Base-by-base conservation (phyloP, 2,113 vertebrate species). In the Pygoscelis adeliae region DNA sequence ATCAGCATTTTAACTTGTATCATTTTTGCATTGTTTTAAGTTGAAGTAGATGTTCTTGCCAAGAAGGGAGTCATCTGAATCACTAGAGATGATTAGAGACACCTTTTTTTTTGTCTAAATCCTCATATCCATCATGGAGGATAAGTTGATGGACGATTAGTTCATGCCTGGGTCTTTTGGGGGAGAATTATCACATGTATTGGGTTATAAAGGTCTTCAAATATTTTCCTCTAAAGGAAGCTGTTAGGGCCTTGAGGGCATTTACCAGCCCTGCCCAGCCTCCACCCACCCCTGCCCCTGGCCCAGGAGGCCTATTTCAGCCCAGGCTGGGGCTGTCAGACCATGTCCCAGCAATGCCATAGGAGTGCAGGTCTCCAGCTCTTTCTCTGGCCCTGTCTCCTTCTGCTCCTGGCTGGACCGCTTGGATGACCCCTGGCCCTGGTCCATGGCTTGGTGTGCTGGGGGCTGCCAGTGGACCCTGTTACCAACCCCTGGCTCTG, bases 351-450 rank as follows among this genome's bases (percentile, higher is more conserved):
- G 0, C 15, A 59, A 30, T 13, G 21, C 10, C n/a, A 34, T 8
- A 32, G 26, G 21, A 80, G 5, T 16, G 26, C 0, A 7, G 5
- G 13, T 34, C 44, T 63, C 21, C 62, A 79, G 4, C 6, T 47
- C 9, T 46, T 44, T 72, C 29, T 55, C 53, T 87, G 71, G 1
- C 8, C 5, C 10, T 0, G 0, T 38, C n/a, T 77, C 11, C 26
- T 55, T 67, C 30, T 83, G 58, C 56, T 80, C 11, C 83, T 72
- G 32, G 15, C 3, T 61, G 50, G 47, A 38, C 13, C 1, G 1
- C 22, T 44, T 15, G 79, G 19, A 42, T 63, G 50, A n/a, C 7
- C 15, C 8, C 36, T 40, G 29, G 17, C 30, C 11, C 16, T 63
- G 29, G 13, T 49, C 47, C 36, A 8, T n/a, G 29, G 11, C 40